phyloP scores from a whole-genome alignment of 2,888 invertebrate genomes.

The Sinhomidia bicolor region DNA sequence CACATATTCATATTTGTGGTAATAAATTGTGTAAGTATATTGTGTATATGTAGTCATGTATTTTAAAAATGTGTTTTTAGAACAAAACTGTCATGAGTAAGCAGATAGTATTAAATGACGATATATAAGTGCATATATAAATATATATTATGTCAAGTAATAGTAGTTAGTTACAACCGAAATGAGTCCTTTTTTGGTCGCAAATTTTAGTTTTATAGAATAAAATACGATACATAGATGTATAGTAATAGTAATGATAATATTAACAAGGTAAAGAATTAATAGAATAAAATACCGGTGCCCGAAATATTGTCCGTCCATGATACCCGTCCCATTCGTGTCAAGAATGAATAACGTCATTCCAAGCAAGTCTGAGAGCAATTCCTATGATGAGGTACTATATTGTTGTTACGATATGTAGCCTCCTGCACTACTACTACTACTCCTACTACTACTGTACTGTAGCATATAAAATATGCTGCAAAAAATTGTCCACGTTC shows the following conservation, averaged over 20 bases:
- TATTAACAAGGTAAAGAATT: neutral
- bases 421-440: too few relatives aligned
- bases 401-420: too few relatives aligned
- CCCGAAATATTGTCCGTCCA: constrained; percentile 43
- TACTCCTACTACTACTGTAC: too few relatives aligned
- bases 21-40: constrained; percentile 35
- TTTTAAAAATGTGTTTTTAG: constrained; percentile 9
- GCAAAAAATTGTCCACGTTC: too few relatives aligned
- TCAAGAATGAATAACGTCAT: constrained; percentile 22
- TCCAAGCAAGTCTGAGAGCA: constrained; percentile 55
- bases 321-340: constrained; percentile 37
- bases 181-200: constrained; percentile 4
- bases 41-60: constrained; percentile 47
- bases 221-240: too few relatives aligned
- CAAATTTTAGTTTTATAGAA: constrained; percentile 13
- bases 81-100: neutral
- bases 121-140: neutral
- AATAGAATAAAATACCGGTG: neutral
- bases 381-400: neutral
- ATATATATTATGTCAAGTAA: too few relatives aligned
- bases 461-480: too few relatives aligned
- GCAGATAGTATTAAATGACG: constrained; percentile 26
- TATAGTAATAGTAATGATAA: too few relatives aligned
- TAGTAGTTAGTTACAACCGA: neutral
- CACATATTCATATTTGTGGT: constrained; percentile 26